A percentile compares a stretch with the other conserved stretches of the same genome.
These are phyloP conservation scores for Noctilio leporinus DNA, from an alignment of 2,113 vertebrate genomes.

Conservation along the genomic window DNA sequence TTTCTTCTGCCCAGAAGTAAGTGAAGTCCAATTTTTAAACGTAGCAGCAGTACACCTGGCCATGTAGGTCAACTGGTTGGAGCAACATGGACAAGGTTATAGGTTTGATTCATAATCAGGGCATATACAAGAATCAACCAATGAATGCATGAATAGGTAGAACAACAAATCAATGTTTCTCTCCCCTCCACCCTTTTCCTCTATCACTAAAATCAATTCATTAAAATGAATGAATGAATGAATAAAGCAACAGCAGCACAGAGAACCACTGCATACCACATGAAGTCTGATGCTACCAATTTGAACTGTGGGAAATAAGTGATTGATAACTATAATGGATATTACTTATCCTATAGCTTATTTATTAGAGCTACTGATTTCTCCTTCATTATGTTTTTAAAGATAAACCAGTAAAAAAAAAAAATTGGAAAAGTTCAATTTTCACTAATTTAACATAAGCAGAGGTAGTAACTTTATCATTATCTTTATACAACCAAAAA, in stretches of 20 bases:
- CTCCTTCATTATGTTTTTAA: neutral
- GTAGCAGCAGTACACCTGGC: neutral
- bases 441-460: neutral
- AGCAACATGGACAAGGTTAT: too few relatives aligned
- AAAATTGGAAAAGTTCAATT: neutral
- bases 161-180: too few relatives aligned
- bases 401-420: neutral
- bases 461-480: neutral
- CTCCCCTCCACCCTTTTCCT: too few relatives aligned
- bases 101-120: too few relatives aligned
- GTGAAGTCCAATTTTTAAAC: conserved; percentile 11
- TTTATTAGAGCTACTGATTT: neutral
- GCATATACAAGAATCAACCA: too few relatives aligned
- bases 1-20: neutral
- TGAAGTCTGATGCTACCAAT: neutral
- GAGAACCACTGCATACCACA: neutral
- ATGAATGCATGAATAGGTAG: too few relatives aligned
- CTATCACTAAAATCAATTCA: too few relatives aligned
- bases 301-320: neutral
- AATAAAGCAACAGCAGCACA: neutral
- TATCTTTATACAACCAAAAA: neutral
- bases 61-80: too few relatives aligned
- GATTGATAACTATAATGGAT: neutral
- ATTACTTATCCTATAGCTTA: neutral
- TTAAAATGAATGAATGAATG: too few relatives aligned